Percentiles rank a stretch among this genome's conserved stretches.
These are phyloP conservation scores for Drosophila maculinotata DNA, from an alignment of 2,888 invertebrate genomes.

Conservation along the genomic window DNA sequence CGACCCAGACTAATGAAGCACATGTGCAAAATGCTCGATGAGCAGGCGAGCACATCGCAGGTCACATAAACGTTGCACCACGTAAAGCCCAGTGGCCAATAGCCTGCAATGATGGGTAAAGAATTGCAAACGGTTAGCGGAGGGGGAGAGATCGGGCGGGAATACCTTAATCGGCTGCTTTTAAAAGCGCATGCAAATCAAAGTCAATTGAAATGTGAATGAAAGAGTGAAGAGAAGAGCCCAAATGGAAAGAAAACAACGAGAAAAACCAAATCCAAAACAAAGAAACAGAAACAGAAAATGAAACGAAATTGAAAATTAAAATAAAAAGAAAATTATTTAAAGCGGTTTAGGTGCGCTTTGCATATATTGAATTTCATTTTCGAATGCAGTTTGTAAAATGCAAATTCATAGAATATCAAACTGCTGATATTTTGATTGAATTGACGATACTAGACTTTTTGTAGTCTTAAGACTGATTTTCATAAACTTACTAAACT, in stretches of 20 bases:
- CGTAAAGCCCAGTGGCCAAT: conserved; percentile 95
- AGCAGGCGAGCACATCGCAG: conserved; percentile 98
- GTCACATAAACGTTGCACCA: conserved; percentile 98
- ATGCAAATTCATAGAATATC: neutral
- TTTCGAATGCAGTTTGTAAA: no score
- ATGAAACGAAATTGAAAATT: neutral
- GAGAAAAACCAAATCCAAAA: neutral
- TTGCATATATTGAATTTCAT: neutral
- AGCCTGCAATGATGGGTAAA: conserved; percentile 87
- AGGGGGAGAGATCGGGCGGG: no score
- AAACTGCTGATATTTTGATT: neutral
- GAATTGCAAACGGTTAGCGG: neutral
- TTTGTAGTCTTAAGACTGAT: no score
- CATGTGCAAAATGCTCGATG: conserved; percentile 97
- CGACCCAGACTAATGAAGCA: conserved; percentile 95
- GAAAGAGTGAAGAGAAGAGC: neutral
- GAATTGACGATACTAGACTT: no score
- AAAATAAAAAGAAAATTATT: conserved; percentile 43
- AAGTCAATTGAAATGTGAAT: conserved; percentile 59
- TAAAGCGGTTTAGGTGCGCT: conserved; percentile 30
- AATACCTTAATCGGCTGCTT: conserved; percentile 9
- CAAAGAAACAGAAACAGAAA: neutral
- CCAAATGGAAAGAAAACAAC: conserved; percentile 8
- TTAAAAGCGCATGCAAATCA: conserved; percentile 43
- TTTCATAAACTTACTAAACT: no score